Base-by-base conservation (phyloP, 2,888 invertebrate species). In the Vesta saturnalis region DNA sequence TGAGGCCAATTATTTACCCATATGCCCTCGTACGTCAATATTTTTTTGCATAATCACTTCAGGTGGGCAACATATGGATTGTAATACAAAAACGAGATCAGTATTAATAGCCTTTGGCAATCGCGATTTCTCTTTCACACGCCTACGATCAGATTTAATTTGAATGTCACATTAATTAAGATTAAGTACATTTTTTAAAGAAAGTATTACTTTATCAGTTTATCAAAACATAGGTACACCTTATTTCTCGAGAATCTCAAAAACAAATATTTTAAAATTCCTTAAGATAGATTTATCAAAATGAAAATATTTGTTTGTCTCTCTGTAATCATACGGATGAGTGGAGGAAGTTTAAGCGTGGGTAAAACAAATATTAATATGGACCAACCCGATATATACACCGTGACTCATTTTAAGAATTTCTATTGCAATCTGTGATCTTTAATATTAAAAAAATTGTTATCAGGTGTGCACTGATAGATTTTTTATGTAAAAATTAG, bases 311-410 rank as follows among this genome's bases (percentile, higher is more conserved):
- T 77, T 78, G 74, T 73, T 71, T 71, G 72, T 74, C 61, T 70
- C 69, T 39, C 39, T 39, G 39, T 39, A 39, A 39, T 39, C 39
- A 3, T 49, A 18, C 10, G 15, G 47, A 18, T 58, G 21, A 59
- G 73, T 72, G 77, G 75, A 74, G 75, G 77, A 69, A 64, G 75
- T 63, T 69, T 71, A n/a, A 69, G 77, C 78, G 77, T 78, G 78
- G 77, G 78, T 77, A 78, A 78, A 75, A 77, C 75, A 78, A 78
- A 78, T 77, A 78, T 77, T 76, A 72, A 74, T 73, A 70, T 73
- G 73, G 75, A 71, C 72, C 72, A 73, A 72, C 75, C 73, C 73
- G 72, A 54, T 66, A 55, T n/a, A n/a, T n/a, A n/a, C n/a, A n/a
- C n/a, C 65, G 69, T 62, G 73, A 76, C 73, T 69, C 67, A 66